Base-by-base conservation (phyloP, 1,140 invertebrate species). In the Drosophila sucinea region DNA sequence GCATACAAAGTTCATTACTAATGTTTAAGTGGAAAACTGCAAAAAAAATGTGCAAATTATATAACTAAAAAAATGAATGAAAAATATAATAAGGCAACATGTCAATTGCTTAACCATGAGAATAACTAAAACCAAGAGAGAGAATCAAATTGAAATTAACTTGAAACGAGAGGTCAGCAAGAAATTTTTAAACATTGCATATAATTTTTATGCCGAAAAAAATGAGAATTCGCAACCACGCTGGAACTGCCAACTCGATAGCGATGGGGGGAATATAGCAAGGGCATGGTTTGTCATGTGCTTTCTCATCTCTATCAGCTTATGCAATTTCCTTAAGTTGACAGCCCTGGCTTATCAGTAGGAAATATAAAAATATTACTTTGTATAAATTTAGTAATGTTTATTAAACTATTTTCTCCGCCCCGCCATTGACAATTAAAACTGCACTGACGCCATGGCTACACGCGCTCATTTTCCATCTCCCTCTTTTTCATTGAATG, bases 181-280 rank as follows among this genome's bases (percentile, higher is more conserved):
- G 7, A 51, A 62, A 29, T 73, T 38, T 8, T 76, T 64, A 6
- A 47, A 60, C 41, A 17, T 72, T 60, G n/a, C 44, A 32, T 32
- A 54, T 32, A 4, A 4, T 6, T n/a, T 25, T 54, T 62, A 51
- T 32, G 29, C 4, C 30, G 7, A 1, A 8, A 1, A 8, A 58
- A 32, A 67, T 61, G 30, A 57, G 63, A 30, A 73, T 67, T 72
- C 58, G 72, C 71, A 66, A 61, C 67, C 63, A 78, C 69, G 72
- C 73, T 77, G 75, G 75, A 77, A 77, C 74, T 77, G 75, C 74
- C 75, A 77, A 77, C 73, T 58, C 27, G 60, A 29, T 47, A 38
- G 60, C 11, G 60, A 62, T 47, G 41, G 29, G 23, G 23, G 38
- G 44, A 51, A 51, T n/a, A 41, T 17, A 6, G 33, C 58, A 6